phyloP scores from a whole-genome alignment of 2,113 vertebrate species.

The Gobius niger region DNA sequence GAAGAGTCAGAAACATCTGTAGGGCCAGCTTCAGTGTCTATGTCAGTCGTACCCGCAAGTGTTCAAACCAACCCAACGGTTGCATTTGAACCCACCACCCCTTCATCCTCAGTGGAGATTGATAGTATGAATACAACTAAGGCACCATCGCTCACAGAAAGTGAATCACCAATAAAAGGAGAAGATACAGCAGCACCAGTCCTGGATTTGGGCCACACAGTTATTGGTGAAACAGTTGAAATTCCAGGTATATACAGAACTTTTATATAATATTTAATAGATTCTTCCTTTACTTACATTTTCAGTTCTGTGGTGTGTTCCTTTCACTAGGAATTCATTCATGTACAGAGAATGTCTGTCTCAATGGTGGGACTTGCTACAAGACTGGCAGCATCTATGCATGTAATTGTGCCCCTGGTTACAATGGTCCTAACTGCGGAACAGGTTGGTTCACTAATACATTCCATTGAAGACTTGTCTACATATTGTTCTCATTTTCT shows the following conservation, averaged over 20 bases:
- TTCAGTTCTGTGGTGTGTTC: constrained; percentile 21
- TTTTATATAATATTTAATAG: no score
- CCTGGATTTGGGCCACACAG: constrained; percentile 40
- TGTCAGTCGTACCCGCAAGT: constrained; percentile 24
- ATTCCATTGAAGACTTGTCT: not conserved
- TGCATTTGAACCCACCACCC: constrained; percentile 21
- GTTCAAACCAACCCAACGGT: constrained; percentile 21
- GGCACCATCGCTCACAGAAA: constrained; percentile 19
- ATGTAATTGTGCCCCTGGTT: constrained; percentile 91
- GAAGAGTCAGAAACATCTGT: constrained; percentile 26
- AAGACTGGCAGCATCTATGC: constrained; percentile 77
- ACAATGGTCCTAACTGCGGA: constrained; percentile 88
- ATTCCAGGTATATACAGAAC: constrained; percentile 65
- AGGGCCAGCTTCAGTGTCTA: constrained; percentile 24
- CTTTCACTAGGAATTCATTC: constrained; percentile 77
- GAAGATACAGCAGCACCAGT: constrained; percentile 35
- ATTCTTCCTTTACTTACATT: not conserved
- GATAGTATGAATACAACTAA: constrained; percentile 5
- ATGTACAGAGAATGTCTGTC: constrained; percentile 84
- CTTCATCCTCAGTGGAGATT: constrained; percentile 19
- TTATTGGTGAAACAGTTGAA: constrained; percentile 66
- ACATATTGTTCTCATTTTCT: not conserved
- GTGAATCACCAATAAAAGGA: constrained; percentile 8
- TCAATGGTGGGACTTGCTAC: constrained; percentile 88
- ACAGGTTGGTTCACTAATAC: constrained; percentile 74